phyloP scores from a whole-genome alignment of 1,140 invertebrate genomes.

The Drusus annulatus region DNA sequence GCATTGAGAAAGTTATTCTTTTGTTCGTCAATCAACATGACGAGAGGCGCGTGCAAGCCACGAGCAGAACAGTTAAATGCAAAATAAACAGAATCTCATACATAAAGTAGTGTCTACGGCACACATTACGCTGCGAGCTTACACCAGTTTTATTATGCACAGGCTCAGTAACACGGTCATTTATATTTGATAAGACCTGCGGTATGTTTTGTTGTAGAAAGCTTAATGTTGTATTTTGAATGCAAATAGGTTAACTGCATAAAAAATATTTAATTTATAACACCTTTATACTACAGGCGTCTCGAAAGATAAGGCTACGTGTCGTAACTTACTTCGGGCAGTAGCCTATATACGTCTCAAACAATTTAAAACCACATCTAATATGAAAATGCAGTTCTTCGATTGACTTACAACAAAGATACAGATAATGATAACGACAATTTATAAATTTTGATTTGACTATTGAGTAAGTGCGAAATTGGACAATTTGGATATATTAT shows the following conservation, averaged over 20 bases:
- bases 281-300: background rate
- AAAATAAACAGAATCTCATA: constrained; percentile 8
- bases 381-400: no score
- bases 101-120: background rate
- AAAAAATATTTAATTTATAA: background rate
- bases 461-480: constrained; percentile 32
- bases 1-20: no score
- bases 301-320: background rate
- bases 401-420: background rate
- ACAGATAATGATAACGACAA: background rate
- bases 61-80: background rate
- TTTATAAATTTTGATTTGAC: background rate
- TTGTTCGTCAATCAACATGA: no score
- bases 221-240: background rate
- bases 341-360: no score
- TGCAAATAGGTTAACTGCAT: constrained; percentile 22
- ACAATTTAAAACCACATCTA: no score
- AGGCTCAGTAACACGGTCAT: background rate
- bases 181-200: constrained; percentile 41
- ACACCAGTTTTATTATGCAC: constrained; percentile 12
- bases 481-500: constrained; percentile 48
- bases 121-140: background rate
- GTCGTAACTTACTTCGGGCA: background rate
- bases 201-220: background rate
- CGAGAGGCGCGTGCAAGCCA: no score